A percentile compares a stretch with the other conserved stretches of the same genome.
Conservation (phyloP, 2,797 vertebrate species). For the Labroides dimidiatus region DNA sequence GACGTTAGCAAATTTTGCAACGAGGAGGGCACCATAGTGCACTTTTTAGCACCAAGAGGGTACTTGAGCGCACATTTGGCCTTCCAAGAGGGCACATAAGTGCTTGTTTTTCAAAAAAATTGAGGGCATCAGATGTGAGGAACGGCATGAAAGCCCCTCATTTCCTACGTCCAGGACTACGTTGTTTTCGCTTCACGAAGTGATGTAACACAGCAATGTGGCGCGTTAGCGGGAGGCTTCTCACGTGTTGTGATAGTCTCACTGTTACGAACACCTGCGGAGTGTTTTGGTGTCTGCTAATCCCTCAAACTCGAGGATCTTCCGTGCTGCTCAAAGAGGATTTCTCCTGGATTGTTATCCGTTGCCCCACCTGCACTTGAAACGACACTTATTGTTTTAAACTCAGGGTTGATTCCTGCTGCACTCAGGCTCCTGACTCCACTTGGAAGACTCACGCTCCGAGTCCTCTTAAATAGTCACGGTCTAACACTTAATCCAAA, state of each 20-base stretch:
- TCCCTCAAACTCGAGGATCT: background rate
- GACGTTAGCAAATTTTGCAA: no score
- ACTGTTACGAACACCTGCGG: background rate
- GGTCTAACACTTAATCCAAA: constrained; percentile 16
- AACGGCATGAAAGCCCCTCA: no score
- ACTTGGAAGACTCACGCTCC: no score
- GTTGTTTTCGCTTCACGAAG: background rate
- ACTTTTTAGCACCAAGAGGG: no score
- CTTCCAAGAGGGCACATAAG: no score
- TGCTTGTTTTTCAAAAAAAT: no score
- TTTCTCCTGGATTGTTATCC: background rate
- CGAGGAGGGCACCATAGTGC: no score
- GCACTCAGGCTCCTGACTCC: no score
- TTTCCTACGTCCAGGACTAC: background rate
- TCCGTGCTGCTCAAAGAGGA: background rate
- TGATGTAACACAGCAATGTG: background rate
- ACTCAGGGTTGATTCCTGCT: background rate
- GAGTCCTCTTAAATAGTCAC: background rate
- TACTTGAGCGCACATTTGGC: no score
- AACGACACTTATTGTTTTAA: constrained; percentile 6
- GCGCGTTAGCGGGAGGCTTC: background rate
- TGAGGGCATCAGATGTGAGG: no score
- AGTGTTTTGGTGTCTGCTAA: constrained; percentile 5
- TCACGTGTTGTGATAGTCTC: background rate
- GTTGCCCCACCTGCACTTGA: background rate